Base-by-base conservation (phyloP, 1,140 invertebrate genomes). In the Telenomus remus region DNA sequence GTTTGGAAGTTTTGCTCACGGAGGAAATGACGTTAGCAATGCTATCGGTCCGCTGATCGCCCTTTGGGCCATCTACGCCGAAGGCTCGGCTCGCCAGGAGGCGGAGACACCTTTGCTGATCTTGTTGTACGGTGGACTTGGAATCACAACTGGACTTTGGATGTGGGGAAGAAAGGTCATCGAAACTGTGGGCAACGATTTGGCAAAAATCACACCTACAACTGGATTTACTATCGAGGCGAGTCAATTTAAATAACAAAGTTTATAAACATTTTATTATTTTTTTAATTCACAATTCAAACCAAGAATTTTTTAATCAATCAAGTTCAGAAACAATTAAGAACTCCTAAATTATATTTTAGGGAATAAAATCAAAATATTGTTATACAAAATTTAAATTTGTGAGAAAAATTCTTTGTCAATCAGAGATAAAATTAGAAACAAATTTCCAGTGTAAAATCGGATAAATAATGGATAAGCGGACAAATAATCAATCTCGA, bases 21-120 rank as follows among this genome's bases (percentile, higher is more conserved):
- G 97, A 48, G 97, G 97, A 19, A 99, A 99, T 88, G 98, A 99
- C 89, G 97, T 99, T 39, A 97, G 96, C 84, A 99, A 99, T 89
- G 97, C 98, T 0, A 99, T 99, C 79, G 98, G 97, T 9, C 98
- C 98, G 0, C 89, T 99, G 12, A 96, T 99, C 48, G 96, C 95
- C 0, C 87, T 99, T 0, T 99, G 96, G 93, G 89, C 97, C 74
- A 94, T 99, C 61, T 94, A 93, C 76, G 91, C 92, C 13, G 93
- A 95, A 77, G 94, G 94, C 9, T 92, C 91, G 35, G 95, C 95
- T 0, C 90, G 92, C 59, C 94, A 96, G 82, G 92, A 92, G 66
- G 91, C 94, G 0, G 93, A 95, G 81, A 98, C 97, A 10, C 97
- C 98, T 0, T 87, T 98, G 49, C 94, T 93, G 73, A 94, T 99